Evolutionary conservation across 2,113 vertebrate species (phyloP), one percentile per base, ranked within the genome.

Genomic region (Lycaon pictus): DNA sequence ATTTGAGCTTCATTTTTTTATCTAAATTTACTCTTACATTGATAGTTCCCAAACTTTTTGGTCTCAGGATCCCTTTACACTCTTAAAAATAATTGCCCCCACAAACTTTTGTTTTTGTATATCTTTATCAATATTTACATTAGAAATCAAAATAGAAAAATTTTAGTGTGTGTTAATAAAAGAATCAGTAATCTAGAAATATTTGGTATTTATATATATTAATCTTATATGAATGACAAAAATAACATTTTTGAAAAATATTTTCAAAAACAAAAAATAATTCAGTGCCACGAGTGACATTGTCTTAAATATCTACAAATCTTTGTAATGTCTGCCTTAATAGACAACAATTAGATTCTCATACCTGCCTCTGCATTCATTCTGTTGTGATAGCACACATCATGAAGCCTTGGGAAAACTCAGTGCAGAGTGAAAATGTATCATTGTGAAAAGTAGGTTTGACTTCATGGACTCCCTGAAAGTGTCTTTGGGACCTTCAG

Each of bases 51-150:
- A 89, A 60, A 82, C 25, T 53, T 92, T 88, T 88, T 96, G 19
- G n/a, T 83, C 22, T 83, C 8, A 43, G 27, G 22, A 69, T 80
- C 37, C 27, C 16, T 95, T 95, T 76, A 94, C 16, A 74, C 48
- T 58, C 48, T 96, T 76, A 95, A 89, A 93, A 96, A 94, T 96
- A 95, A 94, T 63, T 96, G 25, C 84, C 22, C 27, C 17, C 8
- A 69, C 9, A 91, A 95, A 19, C 35, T 90, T 91, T 79, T 93
- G 22, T 95, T 91, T 92, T 95, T 83, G 0, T 88, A 15, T 81
- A 55, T 71, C 32, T 72, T 69, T 35, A 1, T 86, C 12, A 51
- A 43, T 74, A 91, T 63, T 96, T 95, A 65, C 2, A 79, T 72
- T 93, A 76, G 10, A 91, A 62, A 8, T 85, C 89, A 93, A 88